Evolutionary conservation across 2,888 invertebrate species (phyloP).

Genomic region (Drosophila pegasa): DNA sequence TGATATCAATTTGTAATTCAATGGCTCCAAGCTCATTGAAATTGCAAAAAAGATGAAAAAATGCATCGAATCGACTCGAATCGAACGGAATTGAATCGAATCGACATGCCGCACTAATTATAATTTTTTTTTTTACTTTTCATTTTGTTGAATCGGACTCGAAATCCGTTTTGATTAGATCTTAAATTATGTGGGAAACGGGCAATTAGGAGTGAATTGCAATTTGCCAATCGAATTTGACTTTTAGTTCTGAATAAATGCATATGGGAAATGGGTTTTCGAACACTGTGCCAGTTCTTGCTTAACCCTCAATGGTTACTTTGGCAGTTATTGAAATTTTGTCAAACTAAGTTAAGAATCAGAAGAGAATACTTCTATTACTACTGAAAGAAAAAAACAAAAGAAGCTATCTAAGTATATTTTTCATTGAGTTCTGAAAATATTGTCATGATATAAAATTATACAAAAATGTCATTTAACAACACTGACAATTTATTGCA

Average conservation of each 20-base stretch:
- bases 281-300: background rate
- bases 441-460: no score
- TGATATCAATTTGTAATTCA: conserved; percentile 45
- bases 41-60: conserved; percentile 24
- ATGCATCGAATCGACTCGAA: conserved; percentile 13
- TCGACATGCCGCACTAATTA: conserved; percentile 8
- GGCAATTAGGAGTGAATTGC: background rate
- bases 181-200: conserved; percentile 25
- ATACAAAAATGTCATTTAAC: background rate
- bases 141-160: background rate
- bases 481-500: background rate
- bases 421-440: background rate
- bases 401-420: no score
- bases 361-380: no score
- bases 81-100: conserved; percentile 4
- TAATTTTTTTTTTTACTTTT: background rate
- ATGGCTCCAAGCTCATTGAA: conserved; percentile 24
- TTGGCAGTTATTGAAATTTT: background rate
- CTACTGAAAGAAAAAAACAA: no score
- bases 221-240: conserved; percentile 1
- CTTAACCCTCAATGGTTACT: background rate
- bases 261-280: background rate
- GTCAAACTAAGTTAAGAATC: background rate
- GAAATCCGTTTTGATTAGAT: background rate
- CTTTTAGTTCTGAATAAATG: background rate